Percentiles rank a stretch among this genome's conserved stretches.
These are phyloP conservation scores for Venusia cambrica DNA, from an alignment of 2,888 invertebrate genomes.

Conservation along the genomic window DNA sequence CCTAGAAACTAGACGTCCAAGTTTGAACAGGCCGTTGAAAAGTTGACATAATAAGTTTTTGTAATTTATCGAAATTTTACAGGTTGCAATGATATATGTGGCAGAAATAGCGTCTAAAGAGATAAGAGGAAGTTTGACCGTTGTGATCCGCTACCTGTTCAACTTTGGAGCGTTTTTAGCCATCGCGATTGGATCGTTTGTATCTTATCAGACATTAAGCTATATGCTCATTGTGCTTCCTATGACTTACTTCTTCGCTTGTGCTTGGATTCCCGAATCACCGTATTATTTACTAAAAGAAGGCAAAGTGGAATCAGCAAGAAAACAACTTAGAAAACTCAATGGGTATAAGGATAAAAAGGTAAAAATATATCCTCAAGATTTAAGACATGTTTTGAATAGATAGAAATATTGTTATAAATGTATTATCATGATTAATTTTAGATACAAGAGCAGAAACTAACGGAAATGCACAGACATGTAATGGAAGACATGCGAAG, in stretches of 20 bases:
- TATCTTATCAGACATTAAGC: constrained; percentile 57
- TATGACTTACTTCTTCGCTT: constrained; percentile 62
- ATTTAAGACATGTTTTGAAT: constrained; percentile 48
- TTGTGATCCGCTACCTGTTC: constrained; percentile 49
- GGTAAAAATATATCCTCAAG: constrained; percentile 31
- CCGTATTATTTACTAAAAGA: constrained; percentile 80
- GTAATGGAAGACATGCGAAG: constrained; percentile 70
- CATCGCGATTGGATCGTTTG: constrained; percentile 58
- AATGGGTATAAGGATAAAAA: constrained; percentile 52
- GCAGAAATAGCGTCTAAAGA: constrained; percentile 67
- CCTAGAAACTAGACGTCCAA: too few relatives aligned
- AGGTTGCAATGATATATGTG: constrained; percentile 62
- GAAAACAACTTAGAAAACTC: constrained; percentile 54
- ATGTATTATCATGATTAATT: constrained; percentile 16
- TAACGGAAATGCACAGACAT: constrained; percentile 51
- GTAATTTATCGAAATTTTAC: too few relatives aligned
- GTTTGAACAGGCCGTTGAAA: too few relatives aligned
- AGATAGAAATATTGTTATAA: constrained; percentile 45
- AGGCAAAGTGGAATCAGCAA: constrained; percentile 65
- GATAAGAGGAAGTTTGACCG: constrained; percentile 54
- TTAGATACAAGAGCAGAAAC: constrained; percentile 51
- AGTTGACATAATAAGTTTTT: too few relatives aligned
- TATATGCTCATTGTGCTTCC: constrained; percentile 66
- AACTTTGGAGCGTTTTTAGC: constrained; percentile 62
- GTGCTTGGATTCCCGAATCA: constrained; percentile 81